Evolutionary conservation across 2,113 vertebrate species (phyloP), one percentile per base, ranked within the genome.

Genomic region (Todiramphus saurophagus): DNA sequence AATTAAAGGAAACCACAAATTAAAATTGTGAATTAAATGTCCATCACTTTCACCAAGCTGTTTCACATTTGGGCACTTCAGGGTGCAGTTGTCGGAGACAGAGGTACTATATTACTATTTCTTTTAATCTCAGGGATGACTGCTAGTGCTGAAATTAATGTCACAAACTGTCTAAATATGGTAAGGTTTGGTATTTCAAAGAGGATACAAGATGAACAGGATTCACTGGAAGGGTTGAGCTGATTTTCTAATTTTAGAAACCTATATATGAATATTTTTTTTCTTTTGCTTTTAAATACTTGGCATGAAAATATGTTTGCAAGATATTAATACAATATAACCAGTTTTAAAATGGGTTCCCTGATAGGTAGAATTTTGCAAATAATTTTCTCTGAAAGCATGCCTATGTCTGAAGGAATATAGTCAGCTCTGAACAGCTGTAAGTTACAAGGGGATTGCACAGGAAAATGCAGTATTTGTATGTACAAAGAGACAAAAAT

Each of bases 211-310:
- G 35, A 89, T 63, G 46, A 87, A 93, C 55, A 66, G 55, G 56
- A 55, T 89, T 78, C 75, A 92, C 31, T 90, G 44, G 30, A 86
- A 83, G 30, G 46, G 69, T 37, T 74, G 64, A 93, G 41, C 41
- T 78, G 41, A 67, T 91, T 86, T 91, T 93, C 89, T 89, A 86
- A 92, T 80, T 90, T 92, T 78, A 83, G 72, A 83, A 83, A 77
- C 13, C 14, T 37, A 64, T 56, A 68, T 16, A 43, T 63, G 39
- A 83, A 7, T 67, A 11, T 27, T 48, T 73, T 92, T 92, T 92
- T 92, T 56, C 8, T 82, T 91, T 91, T 90, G 23, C 46, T 77
- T 86, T 94, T 74, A 55, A 83, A 83, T 67, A 85, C 21, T 16
- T 83, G 73, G 51, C 48, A 81, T 35, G 35, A 84, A 87, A 90